These are phyloP conservation scores for Papilio glaucus DNA, from an alignment of 1,140 invertebrate genomes.

Conservation along the genomic window DNA sequence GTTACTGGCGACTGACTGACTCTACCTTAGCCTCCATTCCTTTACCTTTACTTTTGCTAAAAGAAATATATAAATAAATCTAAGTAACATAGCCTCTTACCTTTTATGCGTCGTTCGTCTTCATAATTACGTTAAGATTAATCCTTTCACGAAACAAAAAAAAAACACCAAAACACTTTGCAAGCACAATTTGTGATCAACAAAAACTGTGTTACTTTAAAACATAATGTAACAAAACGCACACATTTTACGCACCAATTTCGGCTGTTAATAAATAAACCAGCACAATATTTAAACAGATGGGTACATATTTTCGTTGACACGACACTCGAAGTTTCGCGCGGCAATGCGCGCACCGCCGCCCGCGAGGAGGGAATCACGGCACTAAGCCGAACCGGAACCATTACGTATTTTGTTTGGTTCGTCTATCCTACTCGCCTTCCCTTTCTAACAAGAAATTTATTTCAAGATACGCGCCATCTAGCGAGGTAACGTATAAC, in stretches of 20 bases:
- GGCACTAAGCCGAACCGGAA: constrained; percentile 61
- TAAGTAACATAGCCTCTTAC: constrained; percentile 56
- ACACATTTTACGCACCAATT: constrained; percentile 63
- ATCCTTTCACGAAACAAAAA: constrained; percentile 79
- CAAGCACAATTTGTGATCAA: constrained; percentile 63
- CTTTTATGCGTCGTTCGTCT: constrained; percentile 69
- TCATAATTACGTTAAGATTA: constrained; percentile 74
- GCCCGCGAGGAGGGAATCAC: constrained; percentile 59
- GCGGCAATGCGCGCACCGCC: constrained; percentile 41
- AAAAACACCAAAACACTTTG: constrained; percentile 67
- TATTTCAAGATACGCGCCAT: constrained; percentile 53
- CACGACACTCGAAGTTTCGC: constrained; percentile 55
- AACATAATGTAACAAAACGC: constrained; percentile 50
- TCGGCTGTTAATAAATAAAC: constrained; percentile 69
- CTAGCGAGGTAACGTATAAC: constrained; percentile 42
- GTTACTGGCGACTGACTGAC: constrained; percentile 63
- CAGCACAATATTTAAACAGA: constrained; percentile 79
- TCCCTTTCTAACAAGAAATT: constrained; percentile 58
- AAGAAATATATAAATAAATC: constrained; percentile 38
- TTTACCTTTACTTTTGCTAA: constrained; percentile 35
- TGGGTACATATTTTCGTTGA: constrained; percentile 77
- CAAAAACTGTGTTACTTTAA: constrained; percentile 48
- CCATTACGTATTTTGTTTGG: constrained; percentile 61
- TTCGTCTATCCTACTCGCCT: constrained; percentile 49
- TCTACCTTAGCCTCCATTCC: constrained; percentile 46